Evolutionary conservation across 2,888 invertebrate species (phyloP).

Genomic region (Orchesellides sinensis): DNA sequence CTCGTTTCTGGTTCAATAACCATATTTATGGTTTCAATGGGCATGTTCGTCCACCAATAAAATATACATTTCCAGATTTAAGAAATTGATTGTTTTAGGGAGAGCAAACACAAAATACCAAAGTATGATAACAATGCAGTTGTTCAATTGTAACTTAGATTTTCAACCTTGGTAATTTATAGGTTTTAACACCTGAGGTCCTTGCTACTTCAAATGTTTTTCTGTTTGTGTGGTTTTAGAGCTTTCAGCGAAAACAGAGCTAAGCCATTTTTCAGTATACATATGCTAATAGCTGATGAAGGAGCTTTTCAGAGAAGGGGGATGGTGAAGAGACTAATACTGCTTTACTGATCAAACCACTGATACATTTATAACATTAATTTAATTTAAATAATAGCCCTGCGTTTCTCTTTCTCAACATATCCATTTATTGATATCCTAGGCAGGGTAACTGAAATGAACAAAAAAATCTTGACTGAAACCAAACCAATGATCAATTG

Average conservation of each 20-base stretch:
- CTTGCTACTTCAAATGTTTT: slow-evolving; percentile 41
- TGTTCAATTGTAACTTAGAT: slow-evolving; percentile 17
- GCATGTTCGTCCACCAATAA: slow-evolving; percentile 54
- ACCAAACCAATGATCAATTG: slow-evolving; percentile 55
- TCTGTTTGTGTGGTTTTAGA: slow-evolving; percentile 53
- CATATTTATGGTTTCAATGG: slow-evolving; percentile 52
- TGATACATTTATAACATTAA: slow-evolving; percentile 47
- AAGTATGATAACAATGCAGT: background rate
- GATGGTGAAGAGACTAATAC: slow-evolving; percentile 12
- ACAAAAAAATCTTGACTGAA: background rate
- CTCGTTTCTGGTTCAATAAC: slow-evolving; percentile 11
- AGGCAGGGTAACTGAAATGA: background rate
- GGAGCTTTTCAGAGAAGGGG: slow-evolving; percentile 38
- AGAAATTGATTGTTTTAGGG: slow-evolving; percentile 42
- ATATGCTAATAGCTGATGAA: background rate
- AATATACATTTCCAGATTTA: slow-evolving; percentile 62
- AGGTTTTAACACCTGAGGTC: slow-evolving; percentile 54
- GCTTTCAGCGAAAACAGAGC: slow-evolving; percentile 44
- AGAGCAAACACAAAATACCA: slow-evolving; percentile 18
- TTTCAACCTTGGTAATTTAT: slow-evolving; percentile 36
- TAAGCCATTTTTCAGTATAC: background rate
- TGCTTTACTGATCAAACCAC: slow-evolving; percentile 45
- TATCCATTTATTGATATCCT: background rate
- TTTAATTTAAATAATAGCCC: slow-evolving; percentile 58
- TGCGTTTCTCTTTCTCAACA: background rate